Evolutionary conservation across 2,797 vertebrate genomes (phyloP).

Genomic region (Sebastes trivittatus): DNA sequence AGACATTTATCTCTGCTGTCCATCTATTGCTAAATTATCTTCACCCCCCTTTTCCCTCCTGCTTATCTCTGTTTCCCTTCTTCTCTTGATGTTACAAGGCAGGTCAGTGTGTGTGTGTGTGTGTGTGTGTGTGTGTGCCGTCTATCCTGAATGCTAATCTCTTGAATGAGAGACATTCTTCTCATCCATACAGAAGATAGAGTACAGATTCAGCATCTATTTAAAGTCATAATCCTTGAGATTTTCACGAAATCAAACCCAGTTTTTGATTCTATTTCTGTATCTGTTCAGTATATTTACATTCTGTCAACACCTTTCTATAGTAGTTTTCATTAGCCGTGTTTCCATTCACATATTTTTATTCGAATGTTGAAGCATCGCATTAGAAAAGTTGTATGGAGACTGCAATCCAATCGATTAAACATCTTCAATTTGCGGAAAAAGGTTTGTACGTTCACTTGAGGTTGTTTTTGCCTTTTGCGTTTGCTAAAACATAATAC

Average conservation of each 20-base stretch:
- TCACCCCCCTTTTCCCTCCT: neutral
- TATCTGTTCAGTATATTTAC: neutral
- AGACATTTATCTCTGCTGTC: conserved; percentile 1
- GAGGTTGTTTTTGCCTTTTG: neutral
- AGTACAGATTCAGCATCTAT: neutral
- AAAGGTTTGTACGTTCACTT: too few species aligned
- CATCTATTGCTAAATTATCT: conserved; percentile 16
- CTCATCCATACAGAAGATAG: neutral
- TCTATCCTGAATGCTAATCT: neutral
- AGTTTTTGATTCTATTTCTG: neutral
- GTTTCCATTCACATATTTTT: too few species aligned
- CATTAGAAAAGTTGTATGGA: too few species aligned
- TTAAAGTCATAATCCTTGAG: neutral
- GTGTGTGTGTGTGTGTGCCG: neutral
- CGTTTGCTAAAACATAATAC: too few species aligned
- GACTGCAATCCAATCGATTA: too few species aligned
- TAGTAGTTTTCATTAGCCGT: neutral
- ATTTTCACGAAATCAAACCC: neutral
- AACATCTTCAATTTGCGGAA: too few species aligned
- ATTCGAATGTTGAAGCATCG: too few species aligned
- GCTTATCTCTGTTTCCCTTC: neutral
- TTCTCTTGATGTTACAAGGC: neutral
- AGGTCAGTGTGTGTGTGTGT: neutral
- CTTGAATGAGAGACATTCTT: neutral
- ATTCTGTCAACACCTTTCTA: neutral